Evolutionary conservation across 2,797 vertebrate genomes (phyloP), one percentile per base, ranked within the genome.

Genomic region (Rachycentron canadum): DNA sequence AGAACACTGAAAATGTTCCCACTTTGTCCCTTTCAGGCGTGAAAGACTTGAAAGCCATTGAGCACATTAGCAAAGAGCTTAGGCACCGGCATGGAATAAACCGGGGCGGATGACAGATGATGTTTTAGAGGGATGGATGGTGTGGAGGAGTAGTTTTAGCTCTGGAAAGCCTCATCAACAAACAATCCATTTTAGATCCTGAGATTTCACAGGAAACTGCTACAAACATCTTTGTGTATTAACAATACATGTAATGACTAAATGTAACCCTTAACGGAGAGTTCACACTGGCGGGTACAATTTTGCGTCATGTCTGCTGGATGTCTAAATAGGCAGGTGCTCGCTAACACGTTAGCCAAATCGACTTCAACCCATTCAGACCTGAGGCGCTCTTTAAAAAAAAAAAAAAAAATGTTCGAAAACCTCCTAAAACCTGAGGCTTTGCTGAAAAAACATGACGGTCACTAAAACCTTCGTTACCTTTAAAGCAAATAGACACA

Each of bases 1-100:
- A 76, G 40, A 73, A 52, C 25, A 6, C 7, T 1, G 5, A 63
- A 78, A 68, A 36, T 32, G 73, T 75, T 76, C 67, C 76, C 64
- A 45, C 69, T 82, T 77, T 72, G 67, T 71, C 26, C 45, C 0
- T 3, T 69, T 84, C 40, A n/a, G 21, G 23, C 41, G 17, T 41
- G 49, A 83, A 60, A 63, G 66, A 62, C 73, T 69, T 52, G 43
- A 81, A 72, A 78, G 74, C 66, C 67, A 52, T 79, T 81, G 50
- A 71, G 76, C 40, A 38, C 69, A 67, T 77, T 49, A 69, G 66
- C 55, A 30, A 32, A 72, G 55, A 73, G 53, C 63, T 68, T 19
- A 17, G 26, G 32, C 77, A 21, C 6, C 3, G 13, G 67, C 25
- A 28, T 26, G 59, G 69, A 78, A 73, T 21, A 58, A 84, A 69